Evolutionary conservation across 2,888 invertebrate genomes (phyloP).

Genomic region (Melipona bicolor): DNA sequence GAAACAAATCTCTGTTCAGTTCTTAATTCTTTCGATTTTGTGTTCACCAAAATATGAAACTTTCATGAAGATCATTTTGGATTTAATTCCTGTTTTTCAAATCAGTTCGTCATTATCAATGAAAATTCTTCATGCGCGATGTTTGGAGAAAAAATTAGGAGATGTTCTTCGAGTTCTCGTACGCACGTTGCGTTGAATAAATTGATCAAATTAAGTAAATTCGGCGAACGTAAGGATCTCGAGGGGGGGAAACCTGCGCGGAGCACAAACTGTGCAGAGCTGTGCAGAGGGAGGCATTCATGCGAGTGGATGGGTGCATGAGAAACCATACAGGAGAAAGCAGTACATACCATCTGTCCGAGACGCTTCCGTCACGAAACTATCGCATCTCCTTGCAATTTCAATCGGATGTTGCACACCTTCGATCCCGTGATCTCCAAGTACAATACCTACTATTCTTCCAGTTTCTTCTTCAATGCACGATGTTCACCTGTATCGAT

Average conservation of each 20-base stretch:
- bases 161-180: background rate
- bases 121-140: too few relatives aligned
- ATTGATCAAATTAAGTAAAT: conserved; percentile 15
- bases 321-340: conserved; percentile 72
- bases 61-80: too few relatives aligned
- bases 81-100: too few relatives aligned
- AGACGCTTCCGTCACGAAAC: conserved; percentile 71
- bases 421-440: too few relatives aligned
- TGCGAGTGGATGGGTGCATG: conserved; percentile 51
- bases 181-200: conserved; percentile 1
- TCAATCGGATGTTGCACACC: background rate
- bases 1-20: too few relatives aligned
- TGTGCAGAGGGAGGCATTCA: conserved; percentile 33
- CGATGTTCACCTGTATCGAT: too few relatives aligned
- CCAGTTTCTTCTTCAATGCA: background rate
- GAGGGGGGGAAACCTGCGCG: conserved; percentile 52
- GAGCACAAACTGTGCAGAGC: conserved; percentile 18
- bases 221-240: conserved; percentile 44
- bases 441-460: too few relatives aligned
- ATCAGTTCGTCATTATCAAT: too few relatives aligned
- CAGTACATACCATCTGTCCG: conserved; percentile 72
- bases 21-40: too few relatives aligned
- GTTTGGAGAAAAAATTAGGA: too few relatives aligned
- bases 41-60: too few relatives aligned
- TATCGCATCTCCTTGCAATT: conserved; percentile 19